A percentile compares a stretch with the other conserved stretches of the same genome.
These are phyloP conservation scores for Caenorhabditis macrosperma DNA, from an alignment of 2,888 invertebrate species.

Conservation along the genomic window DNA sequence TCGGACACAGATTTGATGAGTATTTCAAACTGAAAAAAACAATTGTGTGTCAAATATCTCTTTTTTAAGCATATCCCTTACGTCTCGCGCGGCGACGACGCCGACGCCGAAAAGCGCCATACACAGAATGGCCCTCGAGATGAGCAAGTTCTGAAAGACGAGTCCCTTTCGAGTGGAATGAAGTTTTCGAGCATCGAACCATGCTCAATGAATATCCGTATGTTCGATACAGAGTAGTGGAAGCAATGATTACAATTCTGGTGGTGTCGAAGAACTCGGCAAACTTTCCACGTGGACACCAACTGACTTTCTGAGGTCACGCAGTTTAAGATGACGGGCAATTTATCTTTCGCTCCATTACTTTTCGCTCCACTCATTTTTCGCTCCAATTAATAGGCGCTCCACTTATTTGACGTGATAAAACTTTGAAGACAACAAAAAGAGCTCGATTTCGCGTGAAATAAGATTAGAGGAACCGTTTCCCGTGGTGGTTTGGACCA, in stretches of 20 bases:
- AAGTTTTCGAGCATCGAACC: background rate
- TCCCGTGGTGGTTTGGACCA: too few relatives aligned
- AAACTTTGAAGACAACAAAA: too few relatives aligned
- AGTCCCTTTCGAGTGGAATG: background rate
- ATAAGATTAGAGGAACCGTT: too few relatives aligned
- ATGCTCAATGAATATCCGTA: background rate
- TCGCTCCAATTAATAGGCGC: too few relatives aligned
- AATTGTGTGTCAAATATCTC: background rate
- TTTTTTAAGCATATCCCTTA: background rate
- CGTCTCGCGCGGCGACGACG: background rate
- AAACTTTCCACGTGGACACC: background rate
- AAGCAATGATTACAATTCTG: background rate
- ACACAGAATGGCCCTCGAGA: background rate
- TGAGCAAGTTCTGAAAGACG: background rate
- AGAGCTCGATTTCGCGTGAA: too few relatives aligned
- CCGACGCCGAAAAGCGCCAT: background rate
- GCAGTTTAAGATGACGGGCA: too few relatives aligned
- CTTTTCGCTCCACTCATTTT: too few relatives aligned
- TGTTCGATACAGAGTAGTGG: background rate
- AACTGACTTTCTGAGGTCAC: too few relatives aligned
- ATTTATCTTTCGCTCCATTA: too few relatives aligned
- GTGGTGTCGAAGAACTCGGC: background rate
- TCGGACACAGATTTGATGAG: background rate
- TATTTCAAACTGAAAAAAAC: slow-evolving; percentile 1
- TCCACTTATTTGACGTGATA: too few relatives aligned